A percentile compares a stretch with the other conserved stretches of the same genome.
phyloP scores from a whole-genome alignment of 2,888 invertebrate species.

The Sminthurinus aureus region DNA sequence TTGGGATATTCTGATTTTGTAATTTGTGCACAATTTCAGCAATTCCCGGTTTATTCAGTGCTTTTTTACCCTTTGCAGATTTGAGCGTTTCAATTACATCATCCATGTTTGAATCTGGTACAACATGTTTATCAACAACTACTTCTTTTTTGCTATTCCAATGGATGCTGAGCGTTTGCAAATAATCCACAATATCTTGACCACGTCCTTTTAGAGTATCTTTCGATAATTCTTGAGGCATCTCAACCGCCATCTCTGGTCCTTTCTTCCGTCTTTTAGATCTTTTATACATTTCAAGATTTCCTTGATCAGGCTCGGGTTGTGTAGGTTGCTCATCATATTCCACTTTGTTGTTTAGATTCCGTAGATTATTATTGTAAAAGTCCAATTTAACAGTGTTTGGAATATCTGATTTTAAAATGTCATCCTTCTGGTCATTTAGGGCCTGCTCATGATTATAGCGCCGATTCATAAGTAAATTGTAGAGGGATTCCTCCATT shows the following conservation, averaged over 20 bases:
- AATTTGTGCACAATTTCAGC: background rate
- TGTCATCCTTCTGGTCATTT: background rate
- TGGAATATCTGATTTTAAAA: slow-evolving; percentile 12
- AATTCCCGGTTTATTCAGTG: background rate
- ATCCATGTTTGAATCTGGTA: background rate
- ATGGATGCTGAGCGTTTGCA: background rate
- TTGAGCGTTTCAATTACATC: background rate
- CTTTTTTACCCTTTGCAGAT: background rate
- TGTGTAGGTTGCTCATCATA: background rate
- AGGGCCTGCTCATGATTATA: background rate
- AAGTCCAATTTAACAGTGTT: slow-evolving; percentile 21
- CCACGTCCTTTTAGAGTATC: background rate
- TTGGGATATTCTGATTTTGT: background rate
- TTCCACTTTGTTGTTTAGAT: background rate
- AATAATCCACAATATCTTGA: background rate
- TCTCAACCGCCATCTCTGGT: background rate
- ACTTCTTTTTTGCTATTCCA: background rate
- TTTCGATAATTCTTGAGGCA: background rate
- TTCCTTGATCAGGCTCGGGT: background rate
- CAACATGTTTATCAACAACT: background rate
- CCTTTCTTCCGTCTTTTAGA: no score
- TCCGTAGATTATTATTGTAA: background rate
- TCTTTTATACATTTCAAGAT: no score
- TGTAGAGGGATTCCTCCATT: slow-evolving; percentile 19
- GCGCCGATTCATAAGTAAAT: background rate